Conservation (phyloP, 2,888 invertebrate species). For the Alviniconcha strummeri region DNA sequence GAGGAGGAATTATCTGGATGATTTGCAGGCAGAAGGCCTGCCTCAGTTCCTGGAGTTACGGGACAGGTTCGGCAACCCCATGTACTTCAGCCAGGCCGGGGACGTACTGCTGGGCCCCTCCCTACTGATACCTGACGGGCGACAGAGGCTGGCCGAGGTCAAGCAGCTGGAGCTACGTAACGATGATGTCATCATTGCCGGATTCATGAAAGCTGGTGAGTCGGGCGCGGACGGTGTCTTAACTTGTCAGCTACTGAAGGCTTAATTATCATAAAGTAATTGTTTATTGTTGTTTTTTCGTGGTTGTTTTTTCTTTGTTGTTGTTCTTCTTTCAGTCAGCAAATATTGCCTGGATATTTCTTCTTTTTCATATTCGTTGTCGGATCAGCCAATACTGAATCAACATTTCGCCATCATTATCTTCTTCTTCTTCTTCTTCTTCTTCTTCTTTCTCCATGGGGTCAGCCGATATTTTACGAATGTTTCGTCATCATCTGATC, state of each 20-base stretch:
- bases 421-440: no score
- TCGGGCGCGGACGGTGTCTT: background rate
- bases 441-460: no score
- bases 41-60: conserved; percentile 11
- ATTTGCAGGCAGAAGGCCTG: background rate
- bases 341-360: background rate
- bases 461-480: no score
- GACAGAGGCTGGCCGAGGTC: conserved; percentile 1
- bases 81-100: conserved; percentile 15
- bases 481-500: no score
- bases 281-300: no score
- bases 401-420: no score
- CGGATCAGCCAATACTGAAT: no score
- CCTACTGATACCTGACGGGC: background rate
- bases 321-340: no score
- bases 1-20: no score
- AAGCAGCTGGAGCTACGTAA: conserved; percentile 14
- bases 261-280: no score
- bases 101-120: conserved; percentile 13
- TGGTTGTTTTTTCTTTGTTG: no score
- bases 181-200: conserved; percentile 26
- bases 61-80: conserved; percentile 27
- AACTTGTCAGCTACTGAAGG: no score
- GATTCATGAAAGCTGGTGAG: conserved; percentile 21
- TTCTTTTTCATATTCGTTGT: background rate